Conservation (phyloP, 2,113 vertebrate genomes). For the Stegostoma tigrinum region DNA sequence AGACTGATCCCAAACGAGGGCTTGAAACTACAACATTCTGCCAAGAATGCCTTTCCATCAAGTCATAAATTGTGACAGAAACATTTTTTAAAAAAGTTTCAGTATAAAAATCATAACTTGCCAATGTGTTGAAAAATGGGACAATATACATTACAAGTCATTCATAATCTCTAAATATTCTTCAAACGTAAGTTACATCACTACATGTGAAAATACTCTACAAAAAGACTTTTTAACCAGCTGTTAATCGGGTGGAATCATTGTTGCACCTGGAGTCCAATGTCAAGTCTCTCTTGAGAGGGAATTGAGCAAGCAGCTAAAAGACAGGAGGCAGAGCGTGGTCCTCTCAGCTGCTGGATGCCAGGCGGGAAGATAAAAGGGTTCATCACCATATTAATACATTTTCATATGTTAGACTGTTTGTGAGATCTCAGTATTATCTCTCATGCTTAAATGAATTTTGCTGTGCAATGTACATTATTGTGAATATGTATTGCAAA, state of each 20-base stretch:
- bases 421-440: not conserved
- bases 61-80: not conserved
- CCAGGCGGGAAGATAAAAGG: not conserved
- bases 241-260: not conserved
- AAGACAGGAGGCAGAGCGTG: not conserved
- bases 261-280: not conserved
- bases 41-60: not conserved
- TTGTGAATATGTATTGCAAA: not conserved
- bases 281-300: not conserved
- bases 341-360: not conserved
- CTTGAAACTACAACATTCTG: not conserved
- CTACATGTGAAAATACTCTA: not conserved
- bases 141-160: not conserved
- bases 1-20: not conserved
- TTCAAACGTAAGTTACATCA: not conserved
- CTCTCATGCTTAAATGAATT: not conserved
- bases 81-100: not conserved
- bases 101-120: not conserved
- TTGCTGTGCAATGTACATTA: not conserved
- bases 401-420: not conserved
- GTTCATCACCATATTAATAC: not conserved
- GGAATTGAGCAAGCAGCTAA: not conserved
- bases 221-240: not conserved
- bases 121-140: not conserved
- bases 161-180: not conserved